These are phyloP conservation scores for Drosophila trichaetosa DNA, from an alignment of 2,888 invertebrate species.

Conservation along the genomic window DNA sequence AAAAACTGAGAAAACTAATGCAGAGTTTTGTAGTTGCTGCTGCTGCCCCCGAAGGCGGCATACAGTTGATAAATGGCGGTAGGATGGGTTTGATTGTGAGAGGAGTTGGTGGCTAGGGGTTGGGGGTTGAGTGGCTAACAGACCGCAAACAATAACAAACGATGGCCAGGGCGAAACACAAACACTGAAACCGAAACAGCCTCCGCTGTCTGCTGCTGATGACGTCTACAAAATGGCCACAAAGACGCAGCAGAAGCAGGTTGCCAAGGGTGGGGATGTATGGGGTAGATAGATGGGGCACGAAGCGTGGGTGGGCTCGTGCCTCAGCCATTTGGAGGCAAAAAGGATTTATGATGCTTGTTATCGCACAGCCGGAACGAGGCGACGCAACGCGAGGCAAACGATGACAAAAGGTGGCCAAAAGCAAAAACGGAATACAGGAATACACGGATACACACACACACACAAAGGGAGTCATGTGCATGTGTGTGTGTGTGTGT, in stretches of 20 bases:
- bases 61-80: conserved; percentile 63
- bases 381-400: conserved; percentile 47
- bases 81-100: neutral
- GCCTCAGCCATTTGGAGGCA: conserved; percentile 67
- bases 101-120: neutral
- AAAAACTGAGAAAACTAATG: conserved; percentile 51
- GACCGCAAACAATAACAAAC: conserved; percentile 81
- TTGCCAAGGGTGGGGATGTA: neutral
- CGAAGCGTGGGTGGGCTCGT: conserved; percentile 16
- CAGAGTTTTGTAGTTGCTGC: conserved; percentile 2
- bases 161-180: conserved; percentile 61
- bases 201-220: conserved; percentile 16
- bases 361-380: conserved; percentile 70
- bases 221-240: conserved; percentile 56
- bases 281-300: neutral
- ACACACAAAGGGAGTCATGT: conserved; percentile 5
- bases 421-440: conserved; percentile 28
- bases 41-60: conserved; percentile 16
- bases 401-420: conserved; percentile 80
- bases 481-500: neutral
- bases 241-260: conserved; percentile 33
- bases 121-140: conserved; percentile 58
- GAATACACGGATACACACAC: conserved; percentile 11
- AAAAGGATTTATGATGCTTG: conserved; percentile 81
- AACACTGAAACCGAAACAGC: conserved; percentile 59